Base-by-base conservation (phyloP, 1,140 invertebrate genomes). In the Vanessa tameamea region DNA sequence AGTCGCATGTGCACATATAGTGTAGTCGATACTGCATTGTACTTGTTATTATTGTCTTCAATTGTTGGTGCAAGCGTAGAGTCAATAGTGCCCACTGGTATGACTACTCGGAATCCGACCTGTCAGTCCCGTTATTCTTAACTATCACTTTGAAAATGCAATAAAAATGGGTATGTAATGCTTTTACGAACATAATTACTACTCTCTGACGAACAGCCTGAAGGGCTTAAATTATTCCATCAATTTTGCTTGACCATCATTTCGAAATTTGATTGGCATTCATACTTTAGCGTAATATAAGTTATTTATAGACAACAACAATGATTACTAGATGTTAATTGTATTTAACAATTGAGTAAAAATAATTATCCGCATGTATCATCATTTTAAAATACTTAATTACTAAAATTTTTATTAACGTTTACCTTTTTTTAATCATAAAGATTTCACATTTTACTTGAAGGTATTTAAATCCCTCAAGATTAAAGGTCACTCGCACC, bases 91-190 rank as follows among this genome's bases (percentile, higher is more conserved):
- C 48, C 51, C 73, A 72, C 50, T 76, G 77, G 71, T 67, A 78
- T 78, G 65, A 67, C 68, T 67, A 72, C 71, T 76, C 69, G 74
- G 71, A 78, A 73, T 50, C 73, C 47, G 55, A 75, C 53, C 64
- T 75, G 68, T 61, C 74, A 64, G 63, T 73, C 73, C 77, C 77
- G 74, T 76, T 78, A 78, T 57, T 66, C 68, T 68, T 69, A 75
- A 73, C 67, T 73, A 78, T 78, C 69, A 72, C 64, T 66, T 75
- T 64, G 67, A 72, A 78, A 78, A 78, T 73, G 67, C 61, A 76
- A 74, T 76, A 71, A 71, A 57, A 71, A 75, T n/a, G 59, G 57
- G 64, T 67, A 31, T 43, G 43, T 64, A 63, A 50, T 37, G 59
- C 23, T 64, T 50, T 70, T 70, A 63, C 26, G 47, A 64, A 70